A percentile compares a stretch with the other conserved stretches of the same genome.
Evolutionary conservation across 2,888 invertebrate species (phyloP).

Genomic region (Xestia rhomboidea): DNA sequence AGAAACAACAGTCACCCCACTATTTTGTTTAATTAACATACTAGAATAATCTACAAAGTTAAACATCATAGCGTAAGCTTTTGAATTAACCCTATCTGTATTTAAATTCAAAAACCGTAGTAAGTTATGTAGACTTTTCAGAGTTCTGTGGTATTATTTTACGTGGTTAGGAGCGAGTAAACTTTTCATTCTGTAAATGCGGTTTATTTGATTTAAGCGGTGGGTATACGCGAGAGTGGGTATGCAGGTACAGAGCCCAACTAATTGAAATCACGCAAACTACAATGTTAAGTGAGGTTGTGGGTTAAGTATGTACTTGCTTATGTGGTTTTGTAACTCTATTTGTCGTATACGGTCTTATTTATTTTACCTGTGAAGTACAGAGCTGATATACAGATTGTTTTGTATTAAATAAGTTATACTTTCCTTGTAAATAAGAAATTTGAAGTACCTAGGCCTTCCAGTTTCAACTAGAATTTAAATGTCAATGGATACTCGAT

Average conservation of each 20-base stretch:
- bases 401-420: not conserved
- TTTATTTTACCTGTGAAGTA: conserved; percentile 24
- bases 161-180: conserved; percentile 77
- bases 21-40: conserved; percentile 54
- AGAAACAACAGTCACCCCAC: conserved; percentile 34
- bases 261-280: conserved; percentile 74
- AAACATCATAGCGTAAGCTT: conserved; percentile 68
- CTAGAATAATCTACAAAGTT: conserved; percentile 35
- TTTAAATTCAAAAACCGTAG: conserved; percentile 76
- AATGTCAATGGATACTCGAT: too few relatives aligned
- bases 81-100: conserved; percentile 72
- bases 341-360: conserved; percentile 14
- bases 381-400: not conserved
- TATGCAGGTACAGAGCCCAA: conserved; percentile 57
- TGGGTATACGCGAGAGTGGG: conserved; percentile 60
- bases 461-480: not conserved
- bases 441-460: not conserved
- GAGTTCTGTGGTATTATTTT: conserved; percentile 79
- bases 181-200: conserved; percentile 78
- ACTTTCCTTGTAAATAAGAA: not conserved
- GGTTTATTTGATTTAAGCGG: conserved; percentile 78
- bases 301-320: conserved; percentile 38
- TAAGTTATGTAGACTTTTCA: conserved; percentile 74
- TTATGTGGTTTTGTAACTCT: conserved; percentile 38
- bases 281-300: conserved; percentile 68